Evolutionary conservation across 2,888 invertebrate genomes (phyloP).

Genomic region (Netelia inedita): DNA sequence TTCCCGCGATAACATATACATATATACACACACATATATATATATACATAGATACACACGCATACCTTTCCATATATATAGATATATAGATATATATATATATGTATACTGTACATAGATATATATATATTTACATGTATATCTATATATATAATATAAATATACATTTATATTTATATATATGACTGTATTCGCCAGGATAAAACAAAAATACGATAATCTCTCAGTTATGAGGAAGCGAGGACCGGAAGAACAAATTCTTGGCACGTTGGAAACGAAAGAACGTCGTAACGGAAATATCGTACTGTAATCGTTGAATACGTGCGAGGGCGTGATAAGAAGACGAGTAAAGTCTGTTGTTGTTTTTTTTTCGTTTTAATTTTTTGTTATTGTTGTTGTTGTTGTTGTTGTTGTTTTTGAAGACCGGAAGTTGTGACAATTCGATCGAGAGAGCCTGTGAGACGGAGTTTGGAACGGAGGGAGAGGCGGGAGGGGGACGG

Average conservation of each 20-base stretch:
- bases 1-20: conserved; percentile 37
- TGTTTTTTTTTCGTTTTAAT: conserved; percentile 20
- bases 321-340: not conserved
- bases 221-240: conserved; percentile 39
- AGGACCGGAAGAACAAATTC: not conserved
- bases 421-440: not conserved
- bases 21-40: not conserved
- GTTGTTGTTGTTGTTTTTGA: conserved; percentile 5
- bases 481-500: not conserved
- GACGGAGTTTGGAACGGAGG: conserved; percentile 9
- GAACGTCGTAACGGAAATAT: not conserved
- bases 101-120: not conserved
- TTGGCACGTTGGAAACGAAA: not conserved
- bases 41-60: conserved; percentile 13
- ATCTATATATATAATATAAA: conserved; percentile 7
- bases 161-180: conserved; percentile 16
- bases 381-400: not conserved
- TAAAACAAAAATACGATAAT: not conserved
- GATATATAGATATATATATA: conserved; percentile 16
- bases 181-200: not conserved
- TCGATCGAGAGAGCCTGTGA: not conserved
- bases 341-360: not conserved
- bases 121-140: not conserved
- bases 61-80: not conserved
- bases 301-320: not conserved